Evolutionary conservation across 2,113 vertebrate genomes (phyloP), one percentile per base, ranked within the genome.

Genomic region (Odontesthes bonariensis): DNA sequence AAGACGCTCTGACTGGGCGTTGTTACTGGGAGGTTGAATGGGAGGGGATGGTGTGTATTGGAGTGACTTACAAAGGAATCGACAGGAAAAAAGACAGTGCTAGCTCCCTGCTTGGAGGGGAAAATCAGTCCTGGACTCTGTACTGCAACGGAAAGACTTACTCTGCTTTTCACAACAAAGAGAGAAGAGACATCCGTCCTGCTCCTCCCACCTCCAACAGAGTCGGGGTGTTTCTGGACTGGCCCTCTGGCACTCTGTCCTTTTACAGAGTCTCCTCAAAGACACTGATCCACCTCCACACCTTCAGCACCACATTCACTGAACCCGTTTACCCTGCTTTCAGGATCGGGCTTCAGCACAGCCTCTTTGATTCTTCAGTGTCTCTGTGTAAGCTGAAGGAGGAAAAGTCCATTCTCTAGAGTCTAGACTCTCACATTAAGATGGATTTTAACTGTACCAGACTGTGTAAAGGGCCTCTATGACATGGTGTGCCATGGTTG

Each of bases 21-120:
- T 52, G 65, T 62, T 88, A 83, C 60, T 84, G 83, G 81, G 83
- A 88, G 81, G 86, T 84, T 0, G 40, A 76, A 52, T 84, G 65
- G 46, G 7, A 16, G 4, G 84, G 83, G 6, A 17, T 69, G 1
- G 81, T 88, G 19, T 47, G 67, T 2, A 51, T 86, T 5, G 83
- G 16, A 0, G 75, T 46, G 60, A 42, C 81, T 3, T 88, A 84
- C 66, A 69, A 9, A 67, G 75, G 73, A 27, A 73, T 54, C 54
- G 9, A 16, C 12, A 69, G 83, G 42, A 72, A 57, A 68, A 81
- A 71, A 11, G 2, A 55, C 0, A 14, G 62, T 4, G 22, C 52
- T 0, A 23, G 60, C 57, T 22, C 42, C 49, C 47, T 73, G 44
- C 51, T 87, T 5, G 86, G 86, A 9, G 44, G 3, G 14, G 80